Evolutionary conservation across 2,113 vertebrate species (phyloP).

Genomic region (Scalopus aquaticus): DNA sequence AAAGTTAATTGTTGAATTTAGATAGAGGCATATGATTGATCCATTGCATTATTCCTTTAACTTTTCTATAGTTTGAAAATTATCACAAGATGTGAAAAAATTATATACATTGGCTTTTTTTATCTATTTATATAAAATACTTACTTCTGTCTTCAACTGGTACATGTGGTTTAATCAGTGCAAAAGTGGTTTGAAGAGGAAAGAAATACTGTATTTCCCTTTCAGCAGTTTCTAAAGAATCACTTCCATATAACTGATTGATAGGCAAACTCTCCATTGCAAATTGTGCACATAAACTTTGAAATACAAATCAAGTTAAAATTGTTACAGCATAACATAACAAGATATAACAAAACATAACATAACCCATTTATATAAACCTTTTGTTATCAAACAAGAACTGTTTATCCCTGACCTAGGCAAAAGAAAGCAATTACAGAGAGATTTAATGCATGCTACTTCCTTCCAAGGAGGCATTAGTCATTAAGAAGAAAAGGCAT

Average conservation of each 20-base stretch:
- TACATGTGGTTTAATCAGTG: constrained; percentile 69
- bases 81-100: neutral
- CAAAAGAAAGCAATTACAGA: neutral
- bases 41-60: neutral
- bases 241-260: constrained; percentile 72
- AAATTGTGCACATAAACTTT: constrained; percentile 67
- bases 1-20: neutral
- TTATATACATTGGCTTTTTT: neutral
- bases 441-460: neutral
- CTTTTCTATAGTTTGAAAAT: neutral
- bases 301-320: constrained; percentile 34
- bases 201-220: constrained; percentile 69
- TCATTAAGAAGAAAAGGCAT: neutral
- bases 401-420: neutral
- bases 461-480: neutral
- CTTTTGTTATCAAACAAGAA: neutral
- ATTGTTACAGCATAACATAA: neutral
- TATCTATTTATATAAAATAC: neutral
- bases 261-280: constrained; percentile 48
- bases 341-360: neutral
- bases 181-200: constrained; percentile 60
- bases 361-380: neutral
- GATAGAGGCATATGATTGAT: neutral
- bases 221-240: constrained; percentile 33
- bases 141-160: constrained; percentile 60